Conservation (phyloP, 2,797 vertebrate genomes). For the Diceros bicornis region DNA sequence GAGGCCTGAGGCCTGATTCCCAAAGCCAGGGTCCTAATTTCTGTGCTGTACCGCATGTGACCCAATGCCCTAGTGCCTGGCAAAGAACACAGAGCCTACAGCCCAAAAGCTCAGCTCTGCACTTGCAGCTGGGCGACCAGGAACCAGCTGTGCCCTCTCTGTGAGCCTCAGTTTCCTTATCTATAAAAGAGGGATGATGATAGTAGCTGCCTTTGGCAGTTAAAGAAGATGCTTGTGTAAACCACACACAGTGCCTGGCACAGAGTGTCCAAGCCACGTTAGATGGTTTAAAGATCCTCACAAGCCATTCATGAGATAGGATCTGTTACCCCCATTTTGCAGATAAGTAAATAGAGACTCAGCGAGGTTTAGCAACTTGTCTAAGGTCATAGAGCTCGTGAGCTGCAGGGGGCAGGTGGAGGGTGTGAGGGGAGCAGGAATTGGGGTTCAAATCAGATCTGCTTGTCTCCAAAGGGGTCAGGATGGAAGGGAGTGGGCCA, state of each 20-base stretch:
- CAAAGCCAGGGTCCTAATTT: too few relatives aligned
- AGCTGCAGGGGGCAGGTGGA: too few relatives aligned
- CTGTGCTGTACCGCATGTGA: too few relatives aligned
- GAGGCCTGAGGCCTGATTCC: too few relatives aligned
- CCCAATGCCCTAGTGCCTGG: too few relatives aligned
- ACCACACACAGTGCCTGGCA: neutral
- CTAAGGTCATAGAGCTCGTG: slow-evolving; percentile 12
- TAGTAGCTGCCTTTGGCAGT: neutral
- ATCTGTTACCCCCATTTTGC: neutral
- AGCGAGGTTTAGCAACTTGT: neutral
- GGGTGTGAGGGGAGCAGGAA: too few relatives aligned
- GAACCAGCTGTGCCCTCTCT: too few relatives aligned
- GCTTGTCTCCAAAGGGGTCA: neutral
- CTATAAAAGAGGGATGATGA: neutral
- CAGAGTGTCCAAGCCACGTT: neutral
- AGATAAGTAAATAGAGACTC: neutral
- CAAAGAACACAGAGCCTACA: too few relatives aligned
- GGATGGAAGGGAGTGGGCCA: neutral
- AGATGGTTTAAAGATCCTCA: neutral
- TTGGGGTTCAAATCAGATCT: neutral
- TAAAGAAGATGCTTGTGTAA: neutral
- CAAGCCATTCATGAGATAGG: neutral
- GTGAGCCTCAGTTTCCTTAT: neutral
- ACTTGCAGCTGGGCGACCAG: too few relatives aligned
- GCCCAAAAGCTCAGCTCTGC: too few relatives aligned